phyloP scores from a whole-genome alignment of 1,140 invertebrate genomes.

The Penaeus chinensis region DNA sequence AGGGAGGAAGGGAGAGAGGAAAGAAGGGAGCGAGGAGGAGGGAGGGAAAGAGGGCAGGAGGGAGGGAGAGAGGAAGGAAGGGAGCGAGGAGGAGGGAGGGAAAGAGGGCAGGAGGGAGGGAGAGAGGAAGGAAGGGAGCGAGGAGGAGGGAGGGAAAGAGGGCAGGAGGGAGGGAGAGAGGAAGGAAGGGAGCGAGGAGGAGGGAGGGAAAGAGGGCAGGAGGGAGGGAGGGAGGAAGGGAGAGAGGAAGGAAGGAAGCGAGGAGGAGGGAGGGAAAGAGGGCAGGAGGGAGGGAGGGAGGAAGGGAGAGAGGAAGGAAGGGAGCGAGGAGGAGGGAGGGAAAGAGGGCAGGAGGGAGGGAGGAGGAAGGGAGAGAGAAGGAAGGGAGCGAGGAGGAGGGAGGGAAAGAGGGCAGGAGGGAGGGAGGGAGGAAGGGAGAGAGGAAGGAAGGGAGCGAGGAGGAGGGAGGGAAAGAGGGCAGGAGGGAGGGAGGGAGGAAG shows the following conservation, averaged over 20 bases:
- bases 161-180: neutral
- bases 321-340: neutral
- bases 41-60: neutral
- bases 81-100: no score
- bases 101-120: neutral
- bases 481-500: neutral
- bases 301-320: neutral
- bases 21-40: no score
- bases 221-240: neutral
- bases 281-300: neutral
- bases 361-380: neutral
- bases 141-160: no score
- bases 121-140: no score
- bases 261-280: neutral
- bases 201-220: neutral
- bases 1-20: no score
- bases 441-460: neutral
- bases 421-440: neutral
- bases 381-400: neutral
- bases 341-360: neutral
- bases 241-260: neutral
- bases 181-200: no score
- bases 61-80: no score
- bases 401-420: neutral
- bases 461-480: neutral